Evolutionary conservation across 2,888 invertebrate species (phyloP).

Genomic region (Caenorhabditis sp.): DNA sequence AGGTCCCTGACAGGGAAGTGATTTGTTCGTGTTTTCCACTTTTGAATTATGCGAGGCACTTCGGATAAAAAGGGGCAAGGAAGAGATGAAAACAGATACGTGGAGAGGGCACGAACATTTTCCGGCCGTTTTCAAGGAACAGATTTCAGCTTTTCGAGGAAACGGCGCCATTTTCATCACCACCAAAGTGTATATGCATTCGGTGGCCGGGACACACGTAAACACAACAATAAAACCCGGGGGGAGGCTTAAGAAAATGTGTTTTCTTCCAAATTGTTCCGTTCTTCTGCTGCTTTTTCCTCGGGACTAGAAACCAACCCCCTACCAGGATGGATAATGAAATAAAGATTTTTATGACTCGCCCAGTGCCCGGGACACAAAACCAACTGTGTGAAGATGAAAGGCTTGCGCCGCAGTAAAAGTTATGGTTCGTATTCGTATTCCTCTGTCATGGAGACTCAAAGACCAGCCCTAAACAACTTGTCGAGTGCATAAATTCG

Average conservation of each 20-base stretch:
- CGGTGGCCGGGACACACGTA: constrained; percentile 43
- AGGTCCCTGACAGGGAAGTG: not conserved
- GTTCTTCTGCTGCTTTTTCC: not conserved
- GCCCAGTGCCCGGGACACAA: not conserved
- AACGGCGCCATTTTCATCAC: constrained; percentile 12
- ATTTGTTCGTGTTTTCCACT: constrained; percentile 1
- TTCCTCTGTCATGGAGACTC: constrained; percentile 1
- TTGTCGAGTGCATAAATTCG: constrained; percentile 11
- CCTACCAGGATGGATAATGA: no score
- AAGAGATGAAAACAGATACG: not conserved
- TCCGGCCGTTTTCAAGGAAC: not conserved
- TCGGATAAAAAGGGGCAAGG: not conserved
- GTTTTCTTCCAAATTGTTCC: constrained; percentile 17
- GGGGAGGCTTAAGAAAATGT: constrained; percentile 50
- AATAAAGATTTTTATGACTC: not conserved
- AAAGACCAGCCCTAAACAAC: not conserved
- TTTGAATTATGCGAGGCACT: constrained; percentile 23
- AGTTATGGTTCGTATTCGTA: constrained; percentile 11
- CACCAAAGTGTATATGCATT: constrained; percentile 43
- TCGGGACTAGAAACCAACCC: no score
- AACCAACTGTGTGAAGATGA: constrained; percentile 31
- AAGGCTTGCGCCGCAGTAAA: constrained; percentile 25
- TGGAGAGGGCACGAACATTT: not conserved
- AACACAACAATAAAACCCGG: constrained; percentile 51
- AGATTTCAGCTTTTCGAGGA: constrained; percentile 4